Evolutionary conservation across 2,797 vertebrate genomes (phyloP).

Genomic region (Erithacus rubecula): DNA sequence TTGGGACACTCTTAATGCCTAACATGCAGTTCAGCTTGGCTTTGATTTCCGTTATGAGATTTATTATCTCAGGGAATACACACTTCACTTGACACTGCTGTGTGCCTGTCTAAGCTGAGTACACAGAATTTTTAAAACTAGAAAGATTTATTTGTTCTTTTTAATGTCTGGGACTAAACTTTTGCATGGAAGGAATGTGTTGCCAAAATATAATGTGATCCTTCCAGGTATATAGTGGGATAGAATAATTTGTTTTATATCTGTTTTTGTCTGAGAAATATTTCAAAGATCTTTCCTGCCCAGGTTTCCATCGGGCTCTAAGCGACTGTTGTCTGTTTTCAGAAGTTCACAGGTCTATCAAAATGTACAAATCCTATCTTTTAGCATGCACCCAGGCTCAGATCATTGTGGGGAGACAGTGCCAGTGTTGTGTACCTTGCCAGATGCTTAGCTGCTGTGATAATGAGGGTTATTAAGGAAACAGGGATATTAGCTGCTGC

Average conservation of each 20-base stretch:
- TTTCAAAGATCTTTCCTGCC: constrained; percentile 34
- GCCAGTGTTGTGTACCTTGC: constrained; percentile 27
- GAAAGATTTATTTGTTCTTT: constrained; percentile 44
- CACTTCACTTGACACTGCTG: not conserved
- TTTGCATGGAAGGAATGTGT: constrained; percentile 5
- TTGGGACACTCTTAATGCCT: constrained; percentile 44
- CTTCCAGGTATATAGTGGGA: not conserved
- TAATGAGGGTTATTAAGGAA: constrained; percentile 53
- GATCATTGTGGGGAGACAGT: constrained; percentile 17
- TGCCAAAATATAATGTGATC: constrained; percentile 13
- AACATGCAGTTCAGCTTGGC: constrained; percentile 33
- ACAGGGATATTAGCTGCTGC: constrained; percentile 33
- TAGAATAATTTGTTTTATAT: constrained; percentile 10
- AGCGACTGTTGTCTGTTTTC: constrained; percentile 14
- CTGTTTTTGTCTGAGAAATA: constrained; percentile 20
- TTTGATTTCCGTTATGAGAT: constrained; percentile 39
- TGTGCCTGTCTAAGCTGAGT: not conserved
- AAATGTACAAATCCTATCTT: not conserved
- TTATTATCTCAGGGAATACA: constrained; percentile 37
- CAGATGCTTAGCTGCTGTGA: constrained; percentile 47
- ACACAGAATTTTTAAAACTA: not conserved
- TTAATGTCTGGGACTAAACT: not conserved
- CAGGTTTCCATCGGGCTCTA: constrained; percentile 18
- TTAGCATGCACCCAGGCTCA: not conserved
- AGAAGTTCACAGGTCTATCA: constrained; percentile 33